Base-by-base conservation (phyloP, 2,888 invertebrate genomes). In the Sycophila texana region DNA sequence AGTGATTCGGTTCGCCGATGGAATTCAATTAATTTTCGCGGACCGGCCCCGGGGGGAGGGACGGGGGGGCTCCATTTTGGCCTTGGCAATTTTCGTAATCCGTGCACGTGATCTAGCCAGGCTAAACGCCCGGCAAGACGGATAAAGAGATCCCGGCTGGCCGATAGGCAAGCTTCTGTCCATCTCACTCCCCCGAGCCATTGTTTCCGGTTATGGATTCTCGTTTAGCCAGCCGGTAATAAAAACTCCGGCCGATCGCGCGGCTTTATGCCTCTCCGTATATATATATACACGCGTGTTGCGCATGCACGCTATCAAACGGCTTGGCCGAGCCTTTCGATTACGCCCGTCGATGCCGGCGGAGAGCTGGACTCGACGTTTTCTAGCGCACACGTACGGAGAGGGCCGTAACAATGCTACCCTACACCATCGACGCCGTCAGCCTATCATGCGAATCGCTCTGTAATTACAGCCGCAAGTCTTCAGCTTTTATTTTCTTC, bases 151-250 rank as follows among this genome's bases (percentile, higher is more conserved):
- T n/a, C 49, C 12, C 2, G 2, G 0, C 30, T 18, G 51, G 22
- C 26, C 3, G n/a, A 53, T 53, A 53, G 16, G 26, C 39, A 7
- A 39, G 39, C 39, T 39, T 39, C 39, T 39, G 39, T 39, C 39
- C 39, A 39, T 39, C 39, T 39, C 39, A 7, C 39, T 39, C 39
- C 0, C 0, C n/a, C 18, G 51, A 14, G 12, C 53, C 39, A 39
- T 61, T 53, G 60, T 61, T 75, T 68, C 75, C 53, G 20, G 53
- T 75, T 75, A 68, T 74, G 60, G 57, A 66, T 68, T 61, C 66
- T 68, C 68, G 53, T 75, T 75, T 68, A 12, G 12, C 39, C 30
- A 1, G 26, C 60, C 39, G 53, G 53, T 67, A 51, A 75, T 75
- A 75, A 75, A 60, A 66, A 66, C n/a, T 12, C 39, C 20, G 47